phyloP scores from a whole-genome alignment of 2,888 invertebrate genomes.

The Euzophera pinguis region DNA sequence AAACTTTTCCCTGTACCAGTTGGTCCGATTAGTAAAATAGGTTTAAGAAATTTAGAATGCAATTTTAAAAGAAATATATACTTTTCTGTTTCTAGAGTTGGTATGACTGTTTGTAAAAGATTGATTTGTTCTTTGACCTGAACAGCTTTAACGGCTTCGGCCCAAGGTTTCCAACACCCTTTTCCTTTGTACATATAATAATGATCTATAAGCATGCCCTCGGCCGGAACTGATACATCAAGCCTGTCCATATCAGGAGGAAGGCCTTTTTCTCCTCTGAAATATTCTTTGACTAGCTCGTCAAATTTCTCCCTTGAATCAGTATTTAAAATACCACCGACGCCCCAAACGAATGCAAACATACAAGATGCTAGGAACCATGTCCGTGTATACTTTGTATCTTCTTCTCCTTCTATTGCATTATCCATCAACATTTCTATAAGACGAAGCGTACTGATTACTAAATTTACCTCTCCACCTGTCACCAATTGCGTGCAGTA shows the following conservation, averaged over 20 bases:
- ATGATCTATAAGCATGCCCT: constrained; percentile 90
- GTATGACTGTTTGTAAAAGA: constrained; percentile 87
- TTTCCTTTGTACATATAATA: constrained; percentile 89
- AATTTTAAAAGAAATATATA: constrained; percentile 86
- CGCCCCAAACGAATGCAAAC: constrained; percentile 89
- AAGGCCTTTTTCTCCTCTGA: constrained; percentile 63
- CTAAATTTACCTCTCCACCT: constrained; percentile 86
- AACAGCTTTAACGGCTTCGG: constrained; percentile 83
- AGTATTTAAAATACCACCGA: constrained; percentile 88
- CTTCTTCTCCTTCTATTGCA: constrained; percentile 85
- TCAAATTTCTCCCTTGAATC: constrained; percentile 86
- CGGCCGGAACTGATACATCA: constrained; percentile 87
- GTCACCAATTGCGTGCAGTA: constrained; percentile 82
- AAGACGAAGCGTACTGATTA: constrained; percentile 85
- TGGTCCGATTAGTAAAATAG: constrained; percentile 88
- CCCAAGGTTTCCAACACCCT: constrained; percentile 93
- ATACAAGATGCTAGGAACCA: constrained; percentile 90
- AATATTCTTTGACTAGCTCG: constrained; percentile 77
- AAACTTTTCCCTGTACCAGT: constrained; percentile 94
- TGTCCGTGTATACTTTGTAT: constrained; percentile 82
- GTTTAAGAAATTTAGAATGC: constrained; percentile 85
- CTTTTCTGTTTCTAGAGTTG: constrained; percentile 92
- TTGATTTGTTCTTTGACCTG: constrained; percentile 81
- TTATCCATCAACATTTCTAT: constrained; percentile 89
- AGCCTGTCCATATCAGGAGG: constrained; percentile 80